Conservation (phyloP, 2,888 invertebrate species). For the Drosophila silvestris region DNA sequence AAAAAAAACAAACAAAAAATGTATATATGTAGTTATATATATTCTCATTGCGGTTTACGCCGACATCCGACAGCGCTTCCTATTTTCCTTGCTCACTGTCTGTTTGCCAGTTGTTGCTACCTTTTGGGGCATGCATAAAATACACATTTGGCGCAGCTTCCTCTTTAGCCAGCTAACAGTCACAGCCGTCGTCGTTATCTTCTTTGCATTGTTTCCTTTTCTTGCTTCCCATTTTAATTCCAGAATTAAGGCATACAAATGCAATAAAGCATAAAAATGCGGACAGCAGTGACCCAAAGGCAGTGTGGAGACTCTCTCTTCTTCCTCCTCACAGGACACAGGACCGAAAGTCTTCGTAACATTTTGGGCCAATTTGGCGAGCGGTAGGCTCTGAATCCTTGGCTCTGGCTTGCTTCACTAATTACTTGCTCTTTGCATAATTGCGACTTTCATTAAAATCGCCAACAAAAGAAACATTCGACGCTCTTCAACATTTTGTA, state of each 20-base stretch:
- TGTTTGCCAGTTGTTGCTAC: conserved; percentile 58
- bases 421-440: conserved; percentile 80
- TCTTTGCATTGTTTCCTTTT: conserved; percentile 62
- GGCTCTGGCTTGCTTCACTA: conserved; percentile 54
- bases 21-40: conserved; percentile 28
- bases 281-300: neutral
- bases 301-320: neutral
- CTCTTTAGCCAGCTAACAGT: conserved; percentile 24
- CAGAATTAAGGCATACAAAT: conserved; percentile 75
- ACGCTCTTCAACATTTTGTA: conserved; percentile 39
- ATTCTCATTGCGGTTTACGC: conserved; percentile 49
- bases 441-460: conserved; percentile 74
- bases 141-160: conserved; percentile 69
- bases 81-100: conserved; percentile 6
- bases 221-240: conserved; percentile 48
- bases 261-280: conserved; percentile 70
- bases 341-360: conserved; percentile 19
- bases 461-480: conserved; percentile 25
- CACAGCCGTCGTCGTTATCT: conserved; percentile 42
- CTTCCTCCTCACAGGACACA: neutral
- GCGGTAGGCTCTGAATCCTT: conserved; percentile 14
- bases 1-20: conserved; percentile 1
- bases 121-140: conserved; percentile 78
- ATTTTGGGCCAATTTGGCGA: conserved; percentile 26
- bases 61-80: conserved; percentile 38